A percentile compares a stretch with the other conserved stretches of the same genome.
phyloP scores from a whole-genome alignment of 2,113 vertebrate species.

The Melanerpes formicivorus region DNA sequence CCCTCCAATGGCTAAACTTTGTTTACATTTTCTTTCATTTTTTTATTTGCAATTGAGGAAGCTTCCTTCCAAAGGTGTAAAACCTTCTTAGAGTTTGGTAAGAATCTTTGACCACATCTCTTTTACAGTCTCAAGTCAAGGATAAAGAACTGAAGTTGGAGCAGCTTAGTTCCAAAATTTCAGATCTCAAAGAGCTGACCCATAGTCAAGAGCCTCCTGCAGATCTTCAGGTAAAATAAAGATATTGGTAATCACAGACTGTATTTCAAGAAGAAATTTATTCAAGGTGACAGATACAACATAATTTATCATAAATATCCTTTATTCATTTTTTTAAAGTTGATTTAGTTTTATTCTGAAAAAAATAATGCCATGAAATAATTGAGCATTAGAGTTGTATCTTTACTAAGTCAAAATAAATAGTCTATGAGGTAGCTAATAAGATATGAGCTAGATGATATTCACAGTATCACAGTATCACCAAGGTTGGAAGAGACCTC shows the following conservation, averaged over 20 bases:
- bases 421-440: background rate
- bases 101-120: background rate
- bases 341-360: background rate
- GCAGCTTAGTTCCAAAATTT: conserved; percentile 84
- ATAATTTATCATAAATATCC: background rate
- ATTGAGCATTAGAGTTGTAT: background rate
- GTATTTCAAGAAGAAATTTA: background rate
- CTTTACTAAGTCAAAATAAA: background rate
- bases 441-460: background rate
- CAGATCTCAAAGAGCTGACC: conserved; percentile 84
- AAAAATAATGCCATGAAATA: background rate
- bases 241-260: background rate
- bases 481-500: no score
- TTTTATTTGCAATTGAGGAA: background rate
- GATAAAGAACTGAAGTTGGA: conserved; percentile 84
- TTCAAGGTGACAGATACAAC: background rate
- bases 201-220: conserved; percentile 84
- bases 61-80: background rate
- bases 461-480: background rate
- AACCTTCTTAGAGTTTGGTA: background rate
- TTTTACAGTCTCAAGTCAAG: conserved; percentile 85
- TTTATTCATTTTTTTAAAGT: background rate
- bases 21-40: background rate
- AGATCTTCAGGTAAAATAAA: conserved; percentile 88
- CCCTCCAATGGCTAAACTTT: background rate